Evolutionary conservation across 2,888 invertebrate species (phyloP), one percentile per base, ranked within the genome.

Genomic region (Acronicta leporina): DNA sequence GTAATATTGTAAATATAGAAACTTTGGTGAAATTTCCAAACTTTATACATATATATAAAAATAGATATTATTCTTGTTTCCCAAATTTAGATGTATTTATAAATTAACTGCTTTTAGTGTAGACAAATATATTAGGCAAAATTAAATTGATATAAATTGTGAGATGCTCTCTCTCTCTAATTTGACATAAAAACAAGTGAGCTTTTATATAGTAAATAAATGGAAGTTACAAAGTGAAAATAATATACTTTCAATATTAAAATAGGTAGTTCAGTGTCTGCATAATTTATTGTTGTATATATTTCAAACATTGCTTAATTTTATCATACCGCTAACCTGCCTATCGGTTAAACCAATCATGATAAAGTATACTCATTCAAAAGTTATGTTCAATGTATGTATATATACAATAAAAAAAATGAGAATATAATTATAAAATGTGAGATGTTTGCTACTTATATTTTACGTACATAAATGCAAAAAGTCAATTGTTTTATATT

Each of bases 61-160:
- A 20, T 20, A 20, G 2, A 20, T 8, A 59, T 44, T 20, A 25
- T 14, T 3, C 54, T 50, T 20, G 25, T 60, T 48, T 62, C 30
- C 2, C 7, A 15, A 41, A 50, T 6, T 59, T 27, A 33, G 33
- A 35, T 53, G 46, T 55, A 58, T 60, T 64, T 63, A 44, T 9
- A 30, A 2, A 3, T 65, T 42, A 73, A 68, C 30, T 64, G 75
- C 69, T 81, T 81, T 56, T 70, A 67, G 63, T 62, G 56, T 79
- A 76, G 63, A 42, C 40, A 30, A 30, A 60, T 61, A 49, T 58
- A 14, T 54, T 50, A 62, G 13, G 14, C 46, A 48, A 63, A 27
- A 45, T 49, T 5, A 55, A 60, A 46, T 45, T 45, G 20, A 63
- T 52, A 42, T 9, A 44, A 50, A 52, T 55, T 30, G 38, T 38